phyloP scores from a whole-genome alignment of 1,140 invertebrate species.

The Zaprionus taronus region DNA sequence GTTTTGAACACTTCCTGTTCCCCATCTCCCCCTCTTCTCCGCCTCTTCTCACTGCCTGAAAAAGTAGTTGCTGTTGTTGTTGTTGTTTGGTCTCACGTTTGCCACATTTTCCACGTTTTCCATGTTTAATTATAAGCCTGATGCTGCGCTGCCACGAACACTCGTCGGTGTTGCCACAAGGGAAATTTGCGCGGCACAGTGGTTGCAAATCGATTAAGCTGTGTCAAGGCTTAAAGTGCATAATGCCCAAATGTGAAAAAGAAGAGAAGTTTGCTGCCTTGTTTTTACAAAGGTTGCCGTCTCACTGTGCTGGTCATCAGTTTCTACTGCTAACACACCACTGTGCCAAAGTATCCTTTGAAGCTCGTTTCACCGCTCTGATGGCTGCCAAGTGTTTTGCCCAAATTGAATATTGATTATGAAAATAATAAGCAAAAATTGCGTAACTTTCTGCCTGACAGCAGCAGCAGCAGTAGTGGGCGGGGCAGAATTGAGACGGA shows the following conservation, averaged over 20 bases:
- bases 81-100: constrained; percentile 49
- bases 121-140: constrained; percentile 80
- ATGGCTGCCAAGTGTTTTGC: constrained; percentile 72
- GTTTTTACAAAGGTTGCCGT: too few relatives aligned
- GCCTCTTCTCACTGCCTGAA: too few relatives aligned
- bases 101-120: constrained; percentile 76
- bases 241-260: too few relatives aligned
- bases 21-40: too few relatives aligned
- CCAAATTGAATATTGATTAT: constrained; percentile 83
- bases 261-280: too few relatives aligned
- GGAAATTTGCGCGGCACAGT: constrained; percentile 65
- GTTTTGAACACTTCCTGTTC: neutral
- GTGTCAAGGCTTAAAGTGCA: neutral
- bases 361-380: constrained; percentile 58
- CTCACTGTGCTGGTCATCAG: too few relatives aligned
- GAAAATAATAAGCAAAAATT: constrained; percentile 83
- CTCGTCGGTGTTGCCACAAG: constrained; percentile 50
- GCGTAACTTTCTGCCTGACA: constrained; percentile 79
- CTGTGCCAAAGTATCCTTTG: constrained; percentile 51
- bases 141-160: constrained; percentile 42
- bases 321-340: neutral
- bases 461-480: constrained; percentile 36
- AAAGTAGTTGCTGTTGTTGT: constrained; percentile 8
- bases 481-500: neutral
- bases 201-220: neutral